phyloP scores from a whole-genome alignment of 2,888 invertebrate species.

The Ellobium chinense region DNA sequence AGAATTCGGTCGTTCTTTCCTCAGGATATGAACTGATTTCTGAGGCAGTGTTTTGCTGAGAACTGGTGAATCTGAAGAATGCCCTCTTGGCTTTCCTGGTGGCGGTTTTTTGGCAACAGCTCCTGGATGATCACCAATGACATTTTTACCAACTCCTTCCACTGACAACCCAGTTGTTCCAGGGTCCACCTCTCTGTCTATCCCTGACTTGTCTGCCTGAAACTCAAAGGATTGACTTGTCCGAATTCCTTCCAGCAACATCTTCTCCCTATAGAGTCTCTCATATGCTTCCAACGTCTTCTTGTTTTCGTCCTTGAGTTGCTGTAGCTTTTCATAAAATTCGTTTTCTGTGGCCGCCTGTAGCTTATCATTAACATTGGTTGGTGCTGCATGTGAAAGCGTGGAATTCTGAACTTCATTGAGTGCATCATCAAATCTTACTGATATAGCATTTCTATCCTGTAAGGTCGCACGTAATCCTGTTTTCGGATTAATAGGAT shows the following conservation, averaged over 20 bases:
- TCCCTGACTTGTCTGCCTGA: constrained; percentile 28
- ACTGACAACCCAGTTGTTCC: neutral
- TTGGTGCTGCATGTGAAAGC: neutral
- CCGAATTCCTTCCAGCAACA: constrained; percentile 24
- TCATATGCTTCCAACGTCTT: constrained; percentile 74
- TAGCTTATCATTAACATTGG: constrained; percentile 51
- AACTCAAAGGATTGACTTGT: neutral
- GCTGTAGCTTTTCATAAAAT: constrained; percentile 72
- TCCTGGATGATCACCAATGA: neutral
- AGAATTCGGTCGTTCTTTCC: constrained; percentile 56
- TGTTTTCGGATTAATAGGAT: constrained; percentile 69
- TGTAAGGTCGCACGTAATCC: constrained; percentile 61
- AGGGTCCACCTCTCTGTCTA: constrained; percentile 6
- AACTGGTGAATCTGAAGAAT: constrained; percentile 8
- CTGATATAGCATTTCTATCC: constrained; percentile 22
- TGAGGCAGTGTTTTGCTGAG: constrained; percentile 16
- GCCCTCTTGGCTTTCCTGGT: constrained; percentile 11
- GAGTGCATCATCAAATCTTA: constrained; percentile 46
- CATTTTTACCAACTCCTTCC: neutral
- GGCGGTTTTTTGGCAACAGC: constrained; percentile 33
- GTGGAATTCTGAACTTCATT: constrained; percentile 49
- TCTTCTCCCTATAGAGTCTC: constrained; percentile 71
- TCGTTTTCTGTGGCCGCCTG: constrained; percentile 70
- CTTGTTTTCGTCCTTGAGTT: constrained; percentile 74
- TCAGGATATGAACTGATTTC: neutral